These are phyloP conservation scores for Sigmodon hispidus DNA, from an alignment of 2,113 vertebrate genomes.

Conservation along the genomic window DNA sequence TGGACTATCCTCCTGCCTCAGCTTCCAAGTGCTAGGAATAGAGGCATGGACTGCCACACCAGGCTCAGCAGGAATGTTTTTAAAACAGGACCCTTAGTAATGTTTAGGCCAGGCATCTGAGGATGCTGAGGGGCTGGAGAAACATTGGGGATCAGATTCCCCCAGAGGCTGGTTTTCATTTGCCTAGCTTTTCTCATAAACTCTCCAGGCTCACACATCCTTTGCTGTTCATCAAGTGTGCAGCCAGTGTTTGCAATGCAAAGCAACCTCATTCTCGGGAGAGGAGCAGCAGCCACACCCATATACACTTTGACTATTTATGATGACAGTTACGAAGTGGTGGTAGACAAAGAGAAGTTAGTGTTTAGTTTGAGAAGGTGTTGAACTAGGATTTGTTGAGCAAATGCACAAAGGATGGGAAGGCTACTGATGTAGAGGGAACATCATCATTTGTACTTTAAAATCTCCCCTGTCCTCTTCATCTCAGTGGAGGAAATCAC, in stretches of 20 bases:
- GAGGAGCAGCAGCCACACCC: too few relatives aligned
- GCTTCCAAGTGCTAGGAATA: background rate
- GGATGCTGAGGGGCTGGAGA: background rate
- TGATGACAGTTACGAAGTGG: background rate
- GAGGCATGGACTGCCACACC: background rate
- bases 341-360: background rate
- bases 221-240: background rate
- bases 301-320: background rate
- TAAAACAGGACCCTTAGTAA: background rate
- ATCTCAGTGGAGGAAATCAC: background rate
- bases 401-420: background rate
- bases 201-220: background rate
- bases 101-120: background rate
- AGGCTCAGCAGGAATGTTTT: background rate
- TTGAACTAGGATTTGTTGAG: background rate
- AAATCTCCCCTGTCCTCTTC: background rate
- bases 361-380: background rate
- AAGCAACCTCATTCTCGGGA: background rate
- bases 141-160: background rate
- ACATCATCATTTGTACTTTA: background rate
- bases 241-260: slow-evolving; percentile 24
- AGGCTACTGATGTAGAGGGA: background rate
- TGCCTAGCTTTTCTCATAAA: background rate
- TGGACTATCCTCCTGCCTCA: background rate
- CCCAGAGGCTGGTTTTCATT: background rate